Conservation (phyloP, 2,888 invertebrate genomes). For the Eretmocerus hayati region DNA sequence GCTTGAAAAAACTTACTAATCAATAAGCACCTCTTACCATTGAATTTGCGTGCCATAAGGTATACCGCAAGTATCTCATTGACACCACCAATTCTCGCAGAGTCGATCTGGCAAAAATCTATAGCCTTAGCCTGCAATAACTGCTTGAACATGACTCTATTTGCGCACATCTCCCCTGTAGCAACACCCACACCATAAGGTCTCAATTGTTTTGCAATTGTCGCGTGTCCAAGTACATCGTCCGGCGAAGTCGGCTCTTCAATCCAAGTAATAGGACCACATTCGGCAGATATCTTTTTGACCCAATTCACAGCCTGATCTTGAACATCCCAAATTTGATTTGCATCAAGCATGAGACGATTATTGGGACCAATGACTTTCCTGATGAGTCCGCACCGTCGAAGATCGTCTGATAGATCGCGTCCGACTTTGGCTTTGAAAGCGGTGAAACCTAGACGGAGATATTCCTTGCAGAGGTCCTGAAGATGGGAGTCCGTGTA, state of each 20-base stretch:
- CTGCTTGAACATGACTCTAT: conserved; percentile 87
- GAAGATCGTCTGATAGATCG: conserved; percentile 67
- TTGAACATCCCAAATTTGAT: conserved; percentile 79
- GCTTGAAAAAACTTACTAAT: too few relatives aligned
- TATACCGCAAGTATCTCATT: conserved; percentile 84
- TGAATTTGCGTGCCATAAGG: conserved; percentile 79
- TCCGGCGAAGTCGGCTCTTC: conserved; percentile 92
- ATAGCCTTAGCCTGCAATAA: conserved; percentile 73
- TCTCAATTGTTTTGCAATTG: conserved; percentile 66
- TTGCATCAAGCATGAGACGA: conserved; percentile 79
- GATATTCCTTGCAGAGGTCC: conserved; percentile 63
- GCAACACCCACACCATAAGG: conserved; percentile 78
- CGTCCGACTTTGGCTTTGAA: conserved; percentile 91
- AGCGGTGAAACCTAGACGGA: conserved; percentile 68
- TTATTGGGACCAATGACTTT: conserved; percentile 70
- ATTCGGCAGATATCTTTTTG: conserved; percentile 64
- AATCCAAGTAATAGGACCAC: conserved; percentile 81
- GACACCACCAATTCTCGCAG: conserved; percentile 79
- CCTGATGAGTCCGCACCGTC: conserved; percentile 66
- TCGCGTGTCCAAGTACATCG: conserved; percentile 79
- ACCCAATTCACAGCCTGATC: conserved; percentile 78
- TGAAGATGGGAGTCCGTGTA: conserved; percentile 71
- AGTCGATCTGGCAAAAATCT: conserved; percentile 86
- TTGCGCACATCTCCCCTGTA: conserved; percentile 87
- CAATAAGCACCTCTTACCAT: conserved; percentile 60